These are phyloP conservation scores for Euzetes globulus DNA, from an alignment of 2,888 invertebrate genomes.

Conservation along the genomic window DNA sequence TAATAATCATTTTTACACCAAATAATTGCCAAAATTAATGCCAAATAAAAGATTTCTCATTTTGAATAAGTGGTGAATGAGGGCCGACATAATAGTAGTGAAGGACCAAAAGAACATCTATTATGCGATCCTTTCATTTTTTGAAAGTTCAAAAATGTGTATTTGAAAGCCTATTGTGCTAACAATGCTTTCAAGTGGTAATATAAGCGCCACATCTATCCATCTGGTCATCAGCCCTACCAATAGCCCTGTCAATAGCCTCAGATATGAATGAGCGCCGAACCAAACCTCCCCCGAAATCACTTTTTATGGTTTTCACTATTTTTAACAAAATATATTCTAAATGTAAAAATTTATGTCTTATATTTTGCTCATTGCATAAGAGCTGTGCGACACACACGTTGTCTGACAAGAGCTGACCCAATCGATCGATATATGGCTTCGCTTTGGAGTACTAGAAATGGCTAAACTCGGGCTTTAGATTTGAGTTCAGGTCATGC, in stretches of 20 bases:
- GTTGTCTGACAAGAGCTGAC: slow-evolving; percentile 15
- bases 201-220: neutral
- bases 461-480: slow-evolving; percentile 6
- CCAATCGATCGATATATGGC: slow-evolving; percentile 24
- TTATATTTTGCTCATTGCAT: slow-evolving; percentile 6
- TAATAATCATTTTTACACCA: no score
- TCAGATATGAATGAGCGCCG: neutral
- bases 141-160: slow-evolving; percentile 19
- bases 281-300: slow-evolving; percentile 26
- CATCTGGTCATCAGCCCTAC: neutral
- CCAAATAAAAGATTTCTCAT: no score
- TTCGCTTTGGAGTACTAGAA: neutral
- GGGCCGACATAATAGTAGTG: neutral
- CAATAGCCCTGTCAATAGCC: neutral
- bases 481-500: slow-evolving; percentile 6
- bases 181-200: slow-evolving; percentile 24
- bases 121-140: slow-evolving; percentile 18
- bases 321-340: slow-evolving; percentile 10
- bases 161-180: slow-evolving; percentile 26
- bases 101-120: slow-evolving; percentile 10
- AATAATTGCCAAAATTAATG: no score
- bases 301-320: slow-evolving; percentile 17
- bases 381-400: slow-evolving; percentile 22
- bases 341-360: slow-evolving; percentile 13
- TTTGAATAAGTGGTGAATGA: no score